Conservation (phyloP, 2,797 vertebrate genomes). For the Protonibea diacanthus region DNA sequence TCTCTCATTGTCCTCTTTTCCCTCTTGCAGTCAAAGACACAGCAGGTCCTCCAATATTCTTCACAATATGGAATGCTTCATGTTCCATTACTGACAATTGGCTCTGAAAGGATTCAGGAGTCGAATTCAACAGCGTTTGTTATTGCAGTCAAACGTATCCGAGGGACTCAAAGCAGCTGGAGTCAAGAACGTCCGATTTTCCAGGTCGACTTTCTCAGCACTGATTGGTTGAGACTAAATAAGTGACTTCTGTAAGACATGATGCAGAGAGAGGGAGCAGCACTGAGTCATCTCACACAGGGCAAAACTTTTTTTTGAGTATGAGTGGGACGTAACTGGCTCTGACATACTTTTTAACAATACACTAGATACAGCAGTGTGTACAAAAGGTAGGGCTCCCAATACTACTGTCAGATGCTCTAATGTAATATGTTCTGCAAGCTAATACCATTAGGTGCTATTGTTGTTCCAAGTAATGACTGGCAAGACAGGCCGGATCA, state of each 20-base stretch:
- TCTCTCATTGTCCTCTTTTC: slow-evolving; percentile 29
- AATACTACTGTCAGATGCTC: neutral
- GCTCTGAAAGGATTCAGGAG: slow-evolving; percentile 61
- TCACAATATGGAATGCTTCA: slow-evolving; percentile 59
- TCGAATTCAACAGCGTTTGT: slow-evolving; percentile 65
- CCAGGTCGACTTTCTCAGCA: slow-evolving; percentile 49
- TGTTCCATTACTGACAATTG: slow-evolving; percentile 65
- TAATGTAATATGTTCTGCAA: neutral
- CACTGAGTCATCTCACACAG: slow-evolving; percentile 29
- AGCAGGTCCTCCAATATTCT: slow-evolving; percentile 38
- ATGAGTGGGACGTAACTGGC: no score
- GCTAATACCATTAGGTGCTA: neutral
- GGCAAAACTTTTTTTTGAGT: slow-evolving; percentile 1
- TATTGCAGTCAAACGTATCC: slow-evolving; percentile 66
- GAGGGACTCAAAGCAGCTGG: slow-evolving; percentile 63
- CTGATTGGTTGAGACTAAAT: slow-evolving; percentile 54
- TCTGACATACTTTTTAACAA: neutral
- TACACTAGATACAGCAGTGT: no score
- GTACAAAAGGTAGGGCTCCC: neutral
- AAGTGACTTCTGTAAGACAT: slow-evolving; percentile 48
- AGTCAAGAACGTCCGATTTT: slow-evolving; percentile 49
- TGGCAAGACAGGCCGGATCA: neutral
- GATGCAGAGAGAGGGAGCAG: slow-evolving; percentile 30
- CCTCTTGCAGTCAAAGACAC: slow-evolving; percentile 30
- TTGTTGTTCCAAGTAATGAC: neutral